Evolutionary conservation across 2,113 vertebrate species (phyloP), one percentile per base, ranked within the genome.

Genomic region (Thymallus thymallus): DNA sequence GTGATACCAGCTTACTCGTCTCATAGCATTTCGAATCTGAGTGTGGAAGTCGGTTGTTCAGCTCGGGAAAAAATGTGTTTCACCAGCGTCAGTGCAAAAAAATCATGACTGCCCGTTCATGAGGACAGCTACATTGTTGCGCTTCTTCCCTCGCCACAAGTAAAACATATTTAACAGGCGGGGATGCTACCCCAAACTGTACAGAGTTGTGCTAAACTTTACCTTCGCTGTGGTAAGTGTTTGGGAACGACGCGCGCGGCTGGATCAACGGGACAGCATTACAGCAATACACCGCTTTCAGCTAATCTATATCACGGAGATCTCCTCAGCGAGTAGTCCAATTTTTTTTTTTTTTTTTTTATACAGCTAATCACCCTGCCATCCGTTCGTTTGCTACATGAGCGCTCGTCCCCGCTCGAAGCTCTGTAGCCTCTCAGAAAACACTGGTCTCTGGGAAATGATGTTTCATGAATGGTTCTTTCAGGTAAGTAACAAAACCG

Each of bases 401-500:
- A 29, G 77, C 67, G 73, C 75, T 78, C 72, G 0, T 69, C 71
- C n/a, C 76, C 60, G 73, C 76, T 80, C 69, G 0, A 73, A 84
- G 77, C 88, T 32, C 83, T 85, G 35, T 3, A 10, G 81, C 75
- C 63, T 61, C 29, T 51, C 55, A 80, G 4, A 63, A 70, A 55
- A 16, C 66, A 80, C 73, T 85, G 91, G 75, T 69, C 72, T 85
- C 79, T 87, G 92, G 91, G 88, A 89, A 91, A 90, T 90, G 61
- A 77, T 73, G 91, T 92, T 80, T 83, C 82, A 69, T 30, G 69
- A 62, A 51, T n/a, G 12, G 12, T 14, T 24, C 6, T 6, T 64
- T 24, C 48, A 4, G 24, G 30, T 10, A 64, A 29, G n/a, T 3
- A 16, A 56, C 35, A 26, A 71, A 65, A 63, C 3, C 23, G 3